Percentiles rank a stretch among this genome's conserved stretches.
Conservation (phyloP, 1,140 invertebrate species). For the Sminthurinus signatus region DNA sequence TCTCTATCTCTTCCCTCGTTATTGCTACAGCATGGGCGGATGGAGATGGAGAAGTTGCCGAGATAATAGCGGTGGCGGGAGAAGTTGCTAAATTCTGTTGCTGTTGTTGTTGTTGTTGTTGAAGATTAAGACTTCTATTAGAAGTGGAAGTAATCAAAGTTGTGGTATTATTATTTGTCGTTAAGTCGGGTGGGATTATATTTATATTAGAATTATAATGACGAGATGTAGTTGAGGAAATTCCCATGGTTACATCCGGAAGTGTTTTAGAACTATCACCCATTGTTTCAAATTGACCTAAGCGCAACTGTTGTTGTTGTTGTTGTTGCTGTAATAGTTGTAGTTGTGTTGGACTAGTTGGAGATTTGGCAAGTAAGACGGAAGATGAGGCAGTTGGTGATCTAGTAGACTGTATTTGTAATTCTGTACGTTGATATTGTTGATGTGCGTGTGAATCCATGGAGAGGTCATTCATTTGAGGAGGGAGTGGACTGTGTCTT, state of each 20-base stretch:
- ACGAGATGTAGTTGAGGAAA: conserved; percentile 6
- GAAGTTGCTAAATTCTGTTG: no score
- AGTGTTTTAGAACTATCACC: background rate
- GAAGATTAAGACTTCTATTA: no score
- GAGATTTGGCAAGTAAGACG: conserved; percentile 68
- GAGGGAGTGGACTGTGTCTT: conserved; percentile 30
- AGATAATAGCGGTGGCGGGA: no score
- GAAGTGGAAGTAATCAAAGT: no score
- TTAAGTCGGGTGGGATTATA: background rate
- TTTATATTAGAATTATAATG: conserved; percentile 7
- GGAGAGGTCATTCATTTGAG: conserved; percentile 37
- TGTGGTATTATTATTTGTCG: no score
- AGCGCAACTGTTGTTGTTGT: conserved; percentile 1
- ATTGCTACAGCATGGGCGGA: background rate
- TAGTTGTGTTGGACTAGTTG: conserved; percentile 47
- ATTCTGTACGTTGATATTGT: no score
- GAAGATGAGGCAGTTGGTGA: conserved; percentile 63
- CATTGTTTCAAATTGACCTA: background rate
- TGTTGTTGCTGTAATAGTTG: conserved; percentile 10
- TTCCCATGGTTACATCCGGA: conserved; percentile 24
- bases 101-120: no score
- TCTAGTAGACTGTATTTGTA: conserved; percentile 51
- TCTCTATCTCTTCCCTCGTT: conserved; percentile 7
- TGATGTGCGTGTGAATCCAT: background rate
- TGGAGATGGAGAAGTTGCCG: no score